A percentile compares a stretch with the other conserved stretches of the same genome.
phyloP scores from a whole-genome alignment of 2,888 invertebrate genomes.

The Amblyjoppa proteus region DNA sequence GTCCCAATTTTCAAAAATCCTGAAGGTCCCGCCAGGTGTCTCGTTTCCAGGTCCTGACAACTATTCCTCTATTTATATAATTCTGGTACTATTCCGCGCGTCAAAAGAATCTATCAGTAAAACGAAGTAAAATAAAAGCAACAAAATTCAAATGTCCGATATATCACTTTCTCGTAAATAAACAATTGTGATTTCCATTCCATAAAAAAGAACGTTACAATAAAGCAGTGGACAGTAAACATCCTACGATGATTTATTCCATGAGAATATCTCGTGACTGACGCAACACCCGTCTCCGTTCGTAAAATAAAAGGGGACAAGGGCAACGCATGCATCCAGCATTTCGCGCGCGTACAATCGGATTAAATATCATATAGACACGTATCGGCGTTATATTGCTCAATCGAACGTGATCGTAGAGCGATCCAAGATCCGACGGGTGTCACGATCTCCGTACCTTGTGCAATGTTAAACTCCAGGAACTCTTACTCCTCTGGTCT shows the following conservation, averaged over 20 bases:
- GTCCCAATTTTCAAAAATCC: not conserved
- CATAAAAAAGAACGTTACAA: too few species aligned
- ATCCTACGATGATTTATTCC: constrained; percentile 40
- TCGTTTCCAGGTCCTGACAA: too few species aligned
- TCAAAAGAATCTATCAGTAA: too few species aligned
- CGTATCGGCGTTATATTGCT: constrained; percentile 50
- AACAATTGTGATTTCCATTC: too few species aligned
- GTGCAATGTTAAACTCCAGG: constrained; percentile 39
- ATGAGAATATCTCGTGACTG: constrained; percentile 32
- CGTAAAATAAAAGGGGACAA: constrained; percentile 61
- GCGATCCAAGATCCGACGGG: constrained; percentile 11
- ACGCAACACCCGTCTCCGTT: constrained; percentile 41
- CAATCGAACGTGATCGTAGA: constrained; percentile 59
- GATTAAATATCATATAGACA: constrained; percentile 43
- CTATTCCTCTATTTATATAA: too few species aligned
- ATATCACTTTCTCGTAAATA: too few species aligned
- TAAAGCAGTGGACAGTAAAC: not conserved
- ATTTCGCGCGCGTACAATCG: constrained; percentile 25
- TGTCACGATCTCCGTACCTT: constrained; percentile 1
- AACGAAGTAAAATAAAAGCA: not conserved
- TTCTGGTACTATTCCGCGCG: too few species aligned
- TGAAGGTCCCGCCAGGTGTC: too few species aligned
- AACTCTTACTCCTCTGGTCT: constrained; percentile 20
- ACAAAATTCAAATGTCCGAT: not conserved
- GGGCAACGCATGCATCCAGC: constrained; percentile 37